Base-by-base conservation (phyloP, 2,888 invertebrate species). In the Esperia sulphurella region DNA sequence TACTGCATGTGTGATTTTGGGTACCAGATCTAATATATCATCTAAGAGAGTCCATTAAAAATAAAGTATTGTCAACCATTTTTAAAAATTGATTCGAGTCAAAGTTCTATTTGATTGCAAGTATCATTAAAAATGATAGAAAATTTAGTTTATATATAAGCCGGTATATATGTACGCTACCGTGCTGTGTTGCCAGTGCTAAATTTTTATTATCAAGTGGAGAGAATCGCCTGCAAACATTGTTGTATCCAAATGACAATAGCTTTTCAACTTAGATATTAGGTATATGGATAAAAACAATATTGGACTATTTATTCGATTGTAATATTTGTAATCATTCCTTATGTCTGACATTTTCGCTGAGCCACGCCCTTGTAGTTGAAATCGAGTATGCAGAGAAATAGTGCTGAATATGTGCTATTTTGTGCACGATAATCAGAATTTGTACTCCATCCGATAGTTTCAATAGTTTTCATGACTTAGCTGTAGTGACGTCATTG, bases 101-200 rank as follows among this genome's bases (percentile, higher is more conserved):
- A 3, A 21, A 21, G 21, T 21, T 21, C 21, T 21, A 21, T 21
- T 21, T 2, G 21, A 21, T 31, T 31, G 31, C 31, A 31, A 31
- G 31, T 31, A 10, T 31, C 33, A 1, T 4, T 41, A 38, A 31
- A 49, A 41, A 40, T 49, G 71, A 76, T 78, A 70, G 57, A 52
- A 57, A 69, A 66, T 77, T 79, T 80, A 79, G 71, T 64, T 48
- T 5, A n/a, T 21, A 54, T 64, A 65, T 51, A 54, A 57, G 71
- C 68, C 57, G 61, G 79, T 84, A 85, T 81, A 78, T 67, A 14
- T 30, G 21, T 55, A 71, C 58, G 79, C 83, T 84, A 83, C 77
- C 63, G 68, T 31, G 65, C 71, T 59, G 68, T 69, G 73, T 78
- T 76, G 73, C 72, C 62, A 78, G 60, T 54, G 72, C 70, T 80